Percentiles rank a stretch among this genome's conserved stretches.
Evolutionary conservation across 2,113 vertebrate genomes (phyloP).

Genomic region (Eidolon helvum): DNA sequence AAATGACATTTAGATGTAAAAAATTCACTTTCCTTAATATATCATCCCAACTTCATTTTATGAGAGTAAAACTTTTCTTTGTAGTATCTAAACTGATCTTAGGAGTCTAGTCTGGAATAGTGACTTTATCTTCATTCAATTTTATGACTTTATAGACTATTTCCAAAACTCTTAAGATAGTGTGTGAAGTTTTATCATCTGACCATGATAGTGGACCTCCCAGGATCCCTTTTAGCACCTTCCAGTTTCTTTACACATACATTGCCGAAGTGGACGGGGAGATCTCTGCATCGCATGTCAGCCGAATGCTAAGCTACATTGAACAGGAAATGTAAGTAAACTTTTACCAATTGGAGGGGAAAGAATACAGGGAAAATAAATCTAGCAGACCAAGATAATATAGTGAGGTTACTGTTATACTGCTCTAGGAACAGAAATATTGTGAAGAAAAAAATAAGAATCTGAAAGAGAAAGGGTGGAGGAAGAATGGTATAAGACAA

Average conservation of each 20-base stretch:
- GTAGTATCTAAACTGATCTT: not conserved
- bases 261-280: slow-evolving; percentile 80
- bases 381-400: not conserved
- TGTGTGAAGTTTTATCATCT: slow-evolving; percentile 79
- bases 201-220: slow-evolving; percentile 70
- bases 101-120: not conserved
- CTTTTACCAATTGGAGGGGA: not conserved
- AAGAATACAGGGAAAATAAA: not conserved
- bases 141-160: slow-evolving; percentile 77
- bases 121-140: slow-evolving; percentile 36
- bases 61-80: not conserved
- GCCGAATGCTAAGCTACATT: slow-evolving; percentile 81
- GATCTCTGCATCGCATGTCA: slow-evolving; percentile 80
- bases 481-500: not conserved
- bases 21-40: not conserved
- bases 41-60: slow-evolving; percentile 14
- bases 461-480: not conserved
- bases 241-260: slow-evolving; percentile 82
- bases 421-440: not conserved
- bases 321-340: slow-evolving; percentile 82
- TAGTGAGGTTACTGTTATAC: not conserved
- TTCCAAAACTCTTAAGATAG: slow-evolving; percentile 81
- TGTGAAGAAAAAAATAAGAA: not conserved
- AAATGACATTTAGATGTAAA: not conserved
- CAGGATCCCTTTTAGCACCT: slow-evolving; percentile 80